Evolutionary conservation across 2,113 vertebrate genomes (phyloP).

Genomic region (Peromyscus polionotus): DNA sequence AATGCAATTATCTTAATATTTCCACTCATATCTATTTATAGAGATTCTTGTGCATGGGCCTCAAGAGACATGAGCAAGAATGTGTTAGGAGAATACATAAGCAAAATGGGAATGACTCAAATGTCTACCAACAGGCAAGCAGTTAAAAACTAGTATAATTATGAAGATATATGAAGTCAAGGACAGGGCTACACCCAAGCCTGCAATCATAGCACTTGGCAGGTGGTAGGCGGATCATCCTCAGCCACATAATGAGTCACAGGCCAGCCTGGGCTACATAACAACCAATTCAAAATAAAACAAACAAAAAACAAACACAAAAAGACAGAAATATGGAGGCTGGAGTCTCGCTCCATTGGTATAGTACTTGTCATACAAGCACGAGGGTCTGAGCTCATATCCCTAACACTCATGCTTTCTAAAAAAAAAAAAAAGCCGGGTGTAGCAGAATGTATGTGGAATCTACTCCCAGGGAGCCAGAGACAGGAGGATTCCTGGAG

Average conservation of each 20-base stretch:
- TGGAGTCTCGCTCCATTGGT: neutral
- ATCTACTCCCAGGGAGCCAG: neutral
- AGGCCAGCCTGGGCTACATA: neutral
- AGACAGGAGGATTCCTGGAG: neutral
- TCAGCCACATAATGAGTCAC: neutral
- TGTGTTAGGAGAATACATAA: conserved; percentile 33
- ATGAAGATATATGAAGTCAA: neutral
- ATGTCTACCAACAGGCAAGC: neutral
- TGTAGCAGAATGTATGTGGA: neutral
- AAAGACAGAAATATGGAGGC: neutral
- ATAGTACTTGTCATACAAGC: neutral
- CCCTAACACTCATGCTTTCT: neutral
- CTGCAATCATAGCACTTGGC: neutral
- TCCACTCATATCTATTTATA: conserved; percentile 30
- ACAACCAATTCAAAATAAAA: neutral
- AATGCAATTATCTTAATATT: conserved; percentile 51
- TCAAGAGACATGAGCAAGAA: neutral
- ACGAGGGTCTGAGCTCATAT: neutral
- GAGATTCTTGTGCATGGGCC: neutral
- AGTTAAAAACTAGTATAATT: neutral
- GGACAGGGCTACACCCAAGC: neutral
- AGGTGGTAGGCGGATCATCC: neutral
- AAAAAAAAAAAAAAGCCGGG: neutral
- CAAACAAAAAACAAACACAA: neutral
- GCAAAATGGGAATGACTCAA: neutral